These are phyloP conservation scores for Aldabrachelys gigantea DNA, from an alignment of 2,113 vertebrate genomes.

Conservation along the genomic window DNA sequence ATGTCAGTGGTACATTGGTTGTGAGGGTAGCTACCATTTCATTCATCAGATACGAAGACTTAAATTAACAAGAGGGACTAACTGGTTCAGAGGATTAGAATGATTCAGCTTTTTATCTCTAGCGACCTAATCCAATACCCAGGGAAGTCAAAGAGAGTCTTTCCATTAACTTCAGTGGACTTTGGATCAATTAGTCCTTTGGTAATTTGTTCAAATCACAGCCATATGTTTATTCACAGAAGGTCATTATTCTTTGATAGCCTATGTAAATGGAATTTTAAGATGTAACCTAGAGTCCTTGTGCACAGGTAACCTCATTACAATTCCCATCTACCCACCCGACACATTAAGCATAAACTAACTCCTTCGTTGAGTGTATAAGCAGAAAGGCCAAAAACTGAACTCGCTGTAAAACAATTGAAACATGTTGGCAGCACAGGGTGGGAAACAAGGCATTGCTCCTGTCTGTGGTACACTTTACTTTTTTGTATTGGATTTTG, in stretches of 20 bases:
- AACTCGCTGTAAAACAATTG: neutral
- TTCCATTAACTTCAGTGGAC: neutral
- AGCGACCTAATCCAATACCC: neutral
- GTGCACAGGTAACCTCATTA: neutral
- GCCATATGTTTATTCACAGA: slow-evolving; percentile 2
- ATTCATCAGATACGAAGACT: neutral
- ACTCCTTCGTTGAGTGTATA: neutral
- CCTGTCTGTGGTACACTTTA: neutral
- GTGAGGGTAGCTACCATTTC: neutral
- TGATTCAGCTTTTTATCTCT: neutral
- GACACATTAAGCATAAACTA: neutral
- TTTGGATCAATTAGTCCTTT: neutral
- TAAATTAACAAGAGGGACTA: neutral
- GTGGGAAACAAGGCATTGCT: neutral
- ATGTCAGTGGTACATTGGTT: neutral
- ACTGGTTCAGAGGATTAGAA: neutral
- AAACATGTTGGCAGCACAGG: neutral
- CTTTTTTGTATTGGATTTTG: slow-evolving; percentile 12
- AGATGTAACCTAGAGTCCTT: slow-evolving; percentile 25
- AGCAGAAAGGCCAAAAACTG: slow-evolving; percentile 21
- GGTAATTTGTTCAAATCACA: slow-evolving; percentile 4
- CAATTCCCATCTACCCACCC: neutral
- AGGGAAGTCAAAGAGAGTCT: slow-evolving; percentile 4
- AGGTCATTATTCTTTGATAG: neutral
- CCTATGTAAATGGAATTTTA: neutral